These are phyloP conservation scores for Cantharis flavilabris DNA, from an alignment of 2,888 invertebrate genomes.

Conservation along the genomic window DNA sequence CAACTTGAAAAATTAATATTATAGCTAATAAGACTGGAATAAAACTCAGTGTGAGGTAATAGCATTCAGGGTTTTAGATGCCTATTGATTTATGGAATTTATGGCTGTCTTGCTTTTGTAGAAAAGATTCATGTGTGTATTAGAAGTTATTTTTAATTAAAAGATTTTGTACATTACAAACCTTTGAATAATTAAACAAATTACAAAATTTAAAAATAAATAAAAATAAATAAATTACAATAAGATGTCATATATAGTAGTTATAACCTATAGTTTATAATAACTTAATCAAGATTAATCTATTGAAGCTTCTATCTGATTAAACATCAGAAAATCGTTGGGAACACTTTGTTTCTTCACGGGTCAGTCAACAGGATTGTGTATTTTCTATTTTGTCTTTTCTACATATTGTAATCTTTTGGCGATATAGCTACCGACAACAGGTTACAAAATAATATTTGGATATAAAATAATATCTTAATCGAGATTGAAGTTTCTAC, in stretches of 20 bases:
- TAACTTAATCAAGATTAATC: neutral
- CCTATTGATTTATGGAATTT: neutral
- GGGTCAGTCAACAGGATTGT: neutral
- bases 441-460: neutral
- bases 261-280: neutral
- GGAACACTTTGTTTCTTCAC: neutral
- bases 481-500: neutral
- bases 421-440: neutral
- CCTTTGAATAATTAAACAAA: too few relatives aligned
- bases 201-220: neutral
- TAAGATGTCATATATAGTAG: too few relatives aligned
- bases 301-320: neutral
- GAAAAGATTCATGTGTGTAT: neutral
- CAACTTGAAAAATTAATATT: neutral
- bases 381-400: neutral
- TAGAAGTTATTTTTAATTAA: neutral
- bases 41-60: neutral
- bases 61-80: neutral
- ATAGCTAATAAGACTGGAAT: neutral
- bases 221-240: too few relatives aligned
- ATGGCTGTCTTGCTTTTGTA: neutral
- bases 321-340: neutral
- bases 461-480: neutral
- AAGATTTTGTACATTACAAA: too few relatives aligned
- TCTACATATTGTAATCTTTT: neutral